Conservation (phyloP, 1,140 invertebrate genomes). For the Laupala kohalensis region DNA sequence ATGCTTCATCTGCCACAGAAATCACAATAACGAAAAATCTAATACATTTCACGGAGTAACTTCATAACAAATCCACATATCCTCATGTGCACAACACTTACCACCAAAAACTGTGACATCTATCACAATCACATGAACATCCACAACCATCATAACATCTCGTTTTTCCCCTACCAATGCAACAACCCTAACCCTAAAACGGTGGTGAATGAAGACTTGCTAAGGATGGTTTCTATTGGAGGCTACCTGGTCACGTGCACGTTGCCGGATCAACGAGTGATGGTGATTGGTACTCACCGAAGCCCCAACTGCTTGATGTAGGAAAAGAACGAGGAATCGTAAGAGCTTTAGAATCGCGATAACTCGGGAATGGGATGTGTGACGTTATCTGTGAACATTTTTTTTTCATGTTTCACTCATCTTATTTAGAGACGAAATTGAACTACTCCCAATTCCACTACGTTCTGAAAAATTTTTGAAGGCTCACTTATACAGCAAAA, state of each 20-base stretch:
- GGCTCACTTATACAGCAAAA: no score
- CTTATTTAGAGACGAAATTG: no score
- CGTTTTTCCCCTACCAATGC: constrained; percentile 5
- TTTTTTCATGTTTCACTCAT: no score
- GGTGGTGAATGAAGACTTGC: constrained; percentile 12
- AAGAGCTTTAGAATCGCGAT: background rate
- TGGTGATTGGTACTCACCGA: constrained; percentile 10
- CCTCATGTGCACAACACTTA: background rate
- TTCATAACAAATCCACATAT: background rate
- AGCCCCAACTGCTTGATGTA: background rate
- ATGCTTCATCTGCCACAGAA: background rate
- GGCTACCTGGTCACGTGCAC: constrained; percentile 8
- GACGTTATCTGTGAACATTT: no score
- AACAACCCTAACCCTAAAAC: constrained; percentile 7
- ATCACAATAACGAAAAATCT: background rate
- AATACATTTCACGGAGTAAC: background rate
- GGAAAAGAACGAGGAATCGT: background rate
- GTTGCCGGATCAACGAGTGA: background rate
- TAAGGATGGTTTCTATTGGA: constrained; percentile 9
- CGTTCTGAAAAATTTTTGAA: no score
- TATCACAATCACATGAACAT: constrained; percentile 10
- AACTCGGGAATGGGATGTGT: no score
- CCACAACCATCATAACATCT: constrained; percentile 10
- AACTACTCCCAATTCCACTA: no score
- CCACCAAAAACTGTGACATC: constrained; percentile 11